Conservation (phyloP, 2,888 invertebrate genomes). For the Chrysolina oricalcia region DNA sequence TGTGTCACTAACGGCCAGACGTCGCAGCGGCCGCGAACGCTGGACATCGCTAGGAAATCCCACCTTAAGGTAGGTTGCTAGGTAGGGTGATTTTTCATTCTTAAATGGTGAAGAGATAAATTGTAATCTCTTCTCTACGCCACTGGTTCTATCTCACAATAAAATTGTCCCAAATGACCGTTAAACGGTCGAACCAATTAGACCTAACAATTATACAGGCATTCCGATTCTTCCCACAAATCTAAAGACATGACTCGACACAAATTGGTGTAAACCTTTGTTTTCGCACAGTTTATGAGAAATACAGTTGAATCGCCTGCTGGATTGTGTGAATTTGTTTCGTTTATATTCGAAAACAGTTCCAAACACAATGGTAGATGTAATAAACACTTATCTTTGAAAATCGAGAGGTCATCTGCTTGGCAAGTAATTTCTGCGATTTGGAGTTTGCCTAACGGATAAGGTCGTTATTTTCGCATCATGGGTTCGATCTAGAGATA, state of each 20-base stretch:
- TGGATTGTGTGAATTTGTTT: conserved; percentile 13
- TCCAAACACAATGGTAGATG: conserved; percentile 10
- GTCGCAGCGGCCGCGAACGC: too few relatives aligned
- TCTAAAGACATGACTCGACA: conserved; percentile 13
- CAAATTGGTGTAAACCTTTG: background rate
- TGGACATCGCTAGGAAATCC: too few relatives aligned
- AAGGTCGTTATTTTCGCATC: conserved; percentile 21
- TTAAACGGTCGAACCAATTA: background rate
- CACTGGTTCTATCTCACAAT: background rate
- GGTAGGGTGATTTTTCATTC: too few relatives aligned
- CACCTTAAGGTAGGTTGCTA: too few relatives aligned
- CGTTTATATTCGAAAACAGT: conserved; percentile 16
- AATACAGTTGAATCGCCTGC: background rate
- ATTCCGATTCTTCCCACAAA: conserved; percentile 13
- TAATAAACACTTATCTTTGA: conserved; percentile 28
- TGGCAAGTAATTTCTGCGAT: conserved; percentile 3
- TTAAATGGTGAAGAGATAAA: background rate
- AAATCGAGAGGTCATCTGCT: conserved; percentile 28
- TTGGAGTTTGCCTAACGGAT: conserved; percentile 22
- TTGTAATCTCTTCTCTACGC: background rate
- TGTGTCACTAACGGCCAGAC: too few relatives aligned
- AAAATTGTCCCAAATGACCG: background rate
- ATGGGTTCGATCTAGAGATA: background rate
- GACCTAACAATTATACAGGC: background rate
- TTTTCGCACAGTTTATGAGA: conserved; percentile 1